Conservation (phyloP, 2,113 vertebrate species). For the Hypanus sabinus region DNA sequence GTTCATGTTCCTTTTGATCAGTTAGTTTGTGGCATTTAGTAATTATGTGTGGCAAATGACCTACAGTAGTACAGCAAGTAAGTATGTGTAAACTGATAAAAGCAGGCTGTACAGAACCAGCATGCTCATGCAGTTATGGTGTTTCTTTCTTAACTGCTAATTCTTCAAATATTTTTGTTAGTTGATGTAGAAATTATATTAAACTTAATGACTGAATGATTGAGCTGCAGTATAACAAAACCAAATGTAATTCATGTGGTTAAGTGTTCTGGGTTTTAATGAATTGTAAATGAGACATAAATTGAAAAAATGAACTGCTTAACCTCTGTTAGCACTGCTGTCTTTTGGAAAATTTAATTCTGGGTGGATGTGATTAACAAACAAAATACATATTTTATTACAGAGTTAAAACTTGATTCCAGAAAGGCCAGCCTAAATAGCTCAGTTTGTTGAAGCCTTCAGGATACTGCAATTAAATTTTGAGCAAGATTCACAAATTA, state of each 20-base stretch:
- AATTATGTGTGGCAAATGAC: conserved; percentile 10
- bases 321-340: background rate
- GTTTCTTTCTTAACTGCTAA: background rate
- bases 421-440: background rate
- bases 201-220: background rate
- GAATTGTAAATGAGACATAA: background rate
- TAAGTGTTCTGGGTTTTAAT: background rate
- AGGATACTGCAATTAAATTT: background rate
- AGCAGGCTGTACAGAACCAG: background rate
- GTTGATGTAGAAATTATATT: background rate
- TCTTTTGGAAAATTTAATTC: background rate
- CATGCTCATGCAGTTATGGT: background rate
- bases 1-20: background rate
- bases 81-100: conserved; percentile 16
- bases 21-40: background rate
- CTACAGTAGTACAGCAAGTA: conserved; percentile 19
- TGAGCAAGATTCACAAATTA: background rate
- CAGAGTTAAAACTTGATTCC: background rate
- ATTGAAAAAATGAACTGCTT: background rate
- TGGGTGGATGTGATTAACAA: background rate
- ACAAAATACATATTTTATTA: background rate
- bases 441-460: background rate
- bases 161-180: background rate
- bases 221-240: background rate
- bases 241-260: background rate